phyloP scores from a whole-genome alignment of 2,113 vertebrate species.

The Indicator maculatus region DNA sequence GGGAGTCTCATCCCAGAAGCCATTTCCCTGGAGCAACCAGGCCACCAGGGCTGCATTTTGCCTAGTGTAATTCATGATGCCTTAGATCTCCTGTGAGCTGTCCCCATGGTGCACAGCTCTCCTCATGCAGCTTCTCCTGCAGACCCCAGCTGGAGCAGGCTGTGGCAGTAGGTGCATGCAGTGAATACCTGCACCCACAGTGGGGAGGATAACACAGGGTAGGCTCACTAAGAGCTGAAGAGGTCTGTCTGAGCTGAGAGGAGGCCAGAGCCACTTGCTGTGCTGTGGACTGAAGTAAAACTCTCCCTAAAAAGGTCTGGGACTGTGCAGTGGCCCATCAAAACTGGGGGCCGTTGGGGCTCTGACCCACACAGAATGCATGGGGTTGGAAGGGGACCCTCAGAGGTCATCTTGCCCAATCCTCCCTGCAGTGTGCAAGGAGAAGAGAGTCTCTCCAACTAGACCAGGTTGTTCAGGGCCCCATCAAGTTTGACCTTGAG shows the following conservation, averaged over 20 bases:
- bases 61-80: neutral
- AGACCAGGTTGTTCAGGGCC: too few relatives aligned
- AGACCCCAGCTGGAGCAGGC: neutral
- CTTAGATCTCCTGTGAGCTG: rapidly evolving
- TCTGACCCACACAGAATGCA: neutral
- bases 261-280: neutral
- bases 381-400: too few relatives aligned
- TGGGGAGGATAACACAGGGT: neutral
- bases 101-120: neutral
- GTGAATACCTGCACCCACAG: neutral
- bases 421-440: too few relatives aligned
- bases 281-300: neutral
- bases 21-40: neutral
- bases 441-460: too few relatives aligned
- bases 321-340: neutral
- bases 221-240: neutral
- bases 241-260: neutral
- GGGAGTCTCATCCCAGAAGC: neutral
- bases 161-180: neutral
- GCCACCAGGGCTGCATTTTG: neutral
- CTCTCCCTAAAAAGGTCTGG: neutral
- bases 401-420: too few relatives aligned
- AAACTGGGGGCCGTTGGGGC: neutral
- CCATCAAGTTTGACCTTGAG: too few relatives aligned
- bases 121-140: neutral